Evolutionary conservation across 2,888 invertebrate genomes (phyloP).

Genomic region (Pharmacophagus antenor): DNA sequence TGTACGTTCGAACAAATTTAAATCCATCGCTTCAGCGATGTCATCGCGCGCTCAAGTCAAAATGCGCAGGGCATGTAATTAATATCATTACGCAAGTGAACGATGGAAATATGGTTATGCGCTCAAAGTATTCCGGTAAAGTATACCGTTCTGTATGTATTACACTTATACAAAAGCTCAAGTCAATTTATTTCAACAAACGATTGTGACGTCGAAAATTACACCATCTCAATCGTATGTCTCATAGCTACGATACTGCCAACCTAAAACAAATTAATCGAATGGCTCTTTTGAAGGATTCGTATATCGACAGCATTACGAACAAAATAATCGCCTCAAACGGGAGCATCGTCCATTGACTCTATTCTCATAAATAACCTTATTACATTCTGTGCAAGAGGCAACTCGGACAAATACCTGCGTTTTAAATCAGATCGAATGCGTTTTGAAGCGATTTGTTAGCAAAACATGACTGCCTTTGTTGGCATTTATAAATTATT

Average conservation of each 20-base stretch:
- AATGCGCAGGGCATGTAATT: slow-evolving; percentile 57
- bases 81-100: slow-evolving; percentile 58
- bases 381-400: slow-evolving; percentile 53
- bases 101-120: slow-evolving; percentile 31
- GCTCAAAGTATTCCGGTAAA: slow-evolving; percentile 50
- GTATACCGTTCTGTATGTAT: slow-evolving; percentile 40
- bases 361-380: slow-evolving; percentile 51
- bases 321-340: slow-evolving; percentile 15
- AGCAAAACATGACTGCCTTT: slow-evolving; percentile 56
- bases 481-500: slow-evolving; percentile 65
- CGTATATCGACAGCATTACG: slow-evolving; percentile 17
- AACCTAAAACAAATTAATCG: slow-evolving; percentile 19
- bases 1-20: slow-evolving; percentile 31
- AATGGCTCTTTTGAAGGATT: slow-evolving; percentile 13
- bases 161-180: slow-evolving; percentile 50
- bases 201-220: slow-evolving; percentile 41
- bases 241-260: slow-evolving; percentile 6
- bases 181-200: slow-evolving; percentile 50
- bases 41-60: slow-evolving; percentile 50
- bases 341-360: slow-evolving; percentile 30
- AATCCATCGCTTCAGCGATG: slow-evolving; percentile 45
- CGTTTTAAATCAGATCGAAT: slow-evolving; percentile 64
- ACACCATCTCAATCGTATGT: slow-evolving; percentile 16
- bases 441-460: slow-evolving; percentile 58
- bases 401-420: slow-evolving; percentile 72